Base-by-base conservation (phyloP, 2,113 vertebrate genomes). In the Pagrus major region DNA sequence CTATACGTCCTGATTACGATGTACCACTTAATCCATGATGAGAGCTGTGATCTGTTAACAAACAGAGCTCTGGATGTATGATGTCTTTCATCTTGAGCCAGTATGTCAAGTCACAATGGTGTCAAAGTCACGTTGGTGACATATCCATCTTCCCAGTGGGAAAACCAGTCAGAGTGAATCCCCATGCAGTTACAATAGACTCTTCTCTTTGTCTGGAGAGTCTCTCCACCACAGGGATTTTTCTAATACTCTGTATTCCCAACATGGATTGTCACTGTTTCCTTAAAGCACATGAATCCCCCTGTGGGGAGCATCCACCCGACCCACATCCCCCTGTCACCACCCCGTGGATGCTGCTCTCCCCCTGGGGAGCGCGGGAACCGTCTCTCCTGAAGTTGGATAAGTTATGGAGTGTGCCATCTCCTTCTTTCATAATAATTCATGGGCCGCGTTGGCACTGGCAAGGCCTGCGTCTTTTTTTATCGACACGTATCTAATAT, bases 401-500 rank as follows among this genome's bases (percentile, higher is more conserved):
- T 82, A 90, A 93, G 76, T 91, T 84, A 88, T 81, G n/a, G 67
- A 83, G 72, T 21, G 73, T 61, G 61, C 60, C 78, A 63, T 59
- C 58, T 41, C n/a, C 42, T 51, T 80, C 60, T 31, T 73, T 10
- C 16, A 71, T 66, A 66, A 59, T 70, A 82, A 88, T 84, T 73
- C 77, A 84, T n/a, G 37, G 78, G 54, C 51, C 54, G 47, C 5
- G 11, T 39, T 70, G 67, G 55, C 74, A 63, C 35, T 1, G 18
- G 65, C 12, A 44, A 69, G 41, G 54, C 76, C 51, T 86, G 67
- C 68, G 54, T 91, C 65, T 85, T 89, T 81, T 47, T 91, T 87
- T 90, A 88, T 84, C 60, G 84, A 85, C 77, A 91, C 49, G 29
- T 72, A 84, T 90, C 80, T 85, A 84, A 89, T 84, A 83, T 78